Percentiles rank a stretch among this genome's conserved stretches.
These are phyloP conservation scores for Syrphus vitripennis DNA, from an alignment of 2,888 invertebrate species.

Conservation along the genomic window DNA sequence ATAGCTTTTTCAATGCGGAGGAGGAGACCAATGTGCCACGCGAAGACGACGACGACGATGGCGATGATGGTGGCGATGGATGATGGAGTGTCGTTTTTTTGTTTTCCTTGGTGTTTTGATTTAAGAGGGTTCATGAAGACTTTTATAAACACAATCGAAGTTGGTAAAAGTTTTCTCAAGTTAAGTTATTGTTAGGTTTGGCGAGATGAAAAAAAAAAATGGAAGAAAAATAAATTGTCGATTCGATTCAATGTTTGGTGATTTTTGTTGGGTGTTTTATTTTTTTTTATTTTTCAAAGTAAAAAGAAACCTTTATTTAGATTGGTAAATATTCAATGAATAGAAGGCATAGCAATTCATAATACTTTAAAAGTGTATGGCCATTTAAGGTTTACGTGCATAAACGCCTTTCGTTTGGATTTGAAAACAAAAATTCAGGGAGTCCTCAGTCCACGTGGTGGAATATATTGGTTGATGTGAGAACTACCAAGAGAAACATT, in stretches of 20 bases:
- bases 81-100: neutral
- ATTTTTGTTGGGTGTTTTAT: neutral
- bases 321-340: neutral
- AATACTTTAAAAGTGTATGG: too few relatives aligned
- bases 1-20: neutral
- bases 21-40: too few relatives aligned
- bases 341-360: too few relatives aligned
- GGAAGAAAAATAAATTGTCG: neutral
- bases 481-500: too few relatives aligned
- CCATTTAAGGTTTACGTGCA: too few relatives aligned
- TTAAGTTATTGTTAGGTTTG: neutral
- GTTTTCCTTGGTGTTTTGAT: neutral
- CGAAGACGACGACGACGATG: too few relatives aligned
- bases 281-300: too few relatives aligned
- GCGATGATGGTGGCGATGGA: neutral
- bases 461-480: too few relatives aligned
- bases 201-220: neutral
- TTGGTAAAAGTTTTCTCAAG: constrained; percentile 1
- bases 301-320: neutral
- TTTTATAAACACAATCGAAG: constrained; percentile 9
- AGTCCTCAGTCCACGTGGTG: too few relatives aligned
- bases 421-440: too few relatives aligned
- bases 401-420: too few relatives aligned
- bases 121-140: neutral
- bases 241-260: neutral